These are phyloP conservation scores for Leuciscus idus DNA, from an alignment of 2,113 vertebrate species.

Conservation along the genomic window DNA sequence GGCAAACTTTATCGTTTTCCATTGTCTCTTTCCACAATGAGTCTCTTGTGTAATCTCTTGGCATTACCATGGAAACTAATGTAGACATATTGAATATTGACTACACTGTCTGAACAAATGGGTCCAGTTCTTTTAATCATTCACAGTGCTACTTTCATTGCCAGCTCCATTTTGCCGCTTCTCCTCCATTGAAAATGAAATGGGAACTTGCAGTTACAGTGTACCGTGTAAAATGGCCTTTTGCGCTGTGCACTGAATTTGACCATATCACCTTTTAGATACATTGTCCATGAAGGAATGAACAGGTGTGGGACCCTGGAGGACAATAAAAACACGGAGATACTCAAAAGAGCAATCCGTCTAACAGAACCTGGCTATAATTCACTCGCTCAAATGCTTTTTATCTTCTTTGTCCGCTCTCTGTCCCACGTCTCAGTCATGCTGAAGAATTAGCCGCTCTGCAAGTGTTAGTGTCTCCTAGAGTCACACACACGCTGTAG, in stretches of 20 bases:
- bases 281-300: constrained; percentile 25
- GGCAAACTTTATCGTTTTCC: constrained; percentile 13
- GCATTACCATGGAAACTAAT: constrained; percentile 19
- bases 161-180: background rate
- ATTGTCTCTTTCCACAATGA: background rate
- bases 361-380: background rate
- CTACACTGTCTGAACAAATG: background rate
- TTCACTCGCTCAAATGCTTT: background rate
- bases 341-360: constrained; percentile 18
- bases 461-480: constrained; percentile 39
- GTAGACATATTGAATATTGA: constrained; percentile 15
- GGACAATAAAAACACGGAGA: constrained; percentile 26
- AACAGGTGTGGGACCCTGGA: constrained; percentile 39
- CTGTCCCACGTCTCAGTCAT: constrained; percentile 15
- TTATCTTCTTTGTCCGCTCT: constrained; percentile 5
- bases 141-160: background rate
- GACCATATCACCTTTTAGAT: constrained; percentile 18
- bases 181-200: background rate
- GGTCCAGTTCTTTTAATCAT: constrained; percentile 1
- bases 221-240: background rate
- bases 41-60: constrained; percentile 1
- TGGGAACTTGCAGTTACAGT: background rate
- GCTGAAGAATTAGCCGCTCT: constrained; percentile 19
- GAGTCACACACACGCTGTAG: constrained; percentile 4
- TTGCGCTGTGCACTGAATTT: background rate